Evolutionary conservation across 2,797 vertebrate species (phyloP).

Genomic region (Rhabdomys pumilio): DNA sequence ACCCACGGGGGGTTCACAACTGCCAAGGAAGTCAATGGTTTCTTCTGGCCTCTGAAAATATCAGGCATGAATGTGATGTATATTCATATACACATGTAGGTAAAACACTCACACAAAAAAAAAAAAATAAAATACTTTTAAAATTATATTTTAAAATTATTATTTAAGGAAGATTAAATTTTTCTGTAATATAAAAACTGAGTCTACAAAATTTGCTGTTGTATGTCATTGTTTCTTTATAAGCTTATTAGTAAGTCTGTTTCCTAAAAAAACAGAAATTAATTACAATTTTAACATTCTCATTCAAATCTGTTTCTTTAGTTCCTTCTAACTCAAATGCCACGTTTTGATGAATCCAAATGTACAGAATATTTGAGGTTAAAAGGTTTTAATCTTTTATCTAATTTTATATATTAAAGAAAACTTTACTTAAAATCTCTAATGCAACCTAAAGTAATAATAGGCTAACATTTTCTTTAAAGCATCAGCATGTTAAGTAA

Average conservation of each 20-base stretch:
- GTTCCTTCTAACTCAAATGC: slow-evolving; percentile 59
- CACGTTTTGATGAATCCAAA: slow-evolving; percentile 58
- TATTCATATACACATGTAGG: neutral
- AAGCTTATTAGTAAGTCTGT: slow-evolving; percentile 2
- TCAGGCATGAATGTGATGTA: neutral
- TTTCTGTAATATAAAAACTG: slow-evolving; percentile 32
- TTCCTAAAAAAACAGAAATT: slow-evolving; percentile 65
- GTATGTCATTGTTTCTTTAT: slow-evolving; percentile 38
- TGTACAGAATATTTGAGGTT: slow-evolving; percentile 48
- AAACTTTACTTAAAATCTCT: slow-evolving; percentile 52
- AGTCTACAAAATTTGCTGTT: slow-evolving; percentile 24
- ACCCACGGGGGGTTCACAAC: neutral
- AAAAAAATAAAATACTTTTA: neutral
- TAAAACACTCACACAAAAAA: neutral
- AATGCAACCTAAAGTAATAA: slow-evolving; percentile 13
- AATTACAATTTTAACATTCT: slow-evolving; percentile 56
- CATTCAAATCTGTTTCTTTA: slow-evolving; percentile 42
- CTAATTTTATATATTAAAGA: slow-evolving; percentile 57
- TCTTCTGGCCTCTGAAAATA: neutral
- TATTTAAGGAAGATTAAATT: slow-evolving; percentile 60
- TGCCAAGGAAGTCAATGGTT: no score
- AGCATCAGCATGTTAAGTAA: neutral
- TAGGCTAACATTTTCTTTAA: neutral
- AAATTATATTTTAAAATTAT: neutral
- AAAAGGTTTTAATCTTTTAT: slow-evolving; percentile 43